Percentiles rank a stretch among this genome's conserved stretches.
Evolutionary conservation across 2,888 invertebrate genomes (phyloP).

Genomic region (Drosophila gaucha): DNA sequence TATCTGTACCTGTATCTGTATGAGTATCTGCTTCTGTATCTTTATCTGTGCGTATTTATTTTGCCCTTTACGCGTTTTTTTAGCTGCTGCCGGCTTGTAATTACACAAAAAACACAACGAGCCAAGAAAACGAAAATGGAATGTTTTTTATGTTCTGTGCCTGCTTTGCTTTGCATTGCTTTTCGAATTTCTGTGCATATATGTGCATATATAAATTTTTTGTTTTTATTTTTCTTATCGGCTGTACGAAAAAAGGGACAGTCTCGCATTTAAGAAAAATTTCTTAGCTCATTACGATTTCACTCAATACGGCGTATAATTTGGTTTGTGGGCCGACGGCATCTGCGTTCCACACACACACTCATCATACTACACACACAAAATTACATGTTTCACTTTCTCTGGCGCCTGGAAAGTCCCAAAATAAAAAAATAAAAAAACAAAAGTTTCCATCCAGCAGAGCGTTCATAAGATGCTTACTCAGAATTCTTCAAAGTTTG

Average conservation of each 20-base stretch:
- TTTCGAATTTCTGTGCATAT: conserved; percentile 27
- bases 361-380: conserved; percentile 8
- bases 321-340: conserved; percentile 70
- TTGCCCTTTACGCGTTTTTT: conserved; percentile 56
- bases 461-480: conserved; percentile 8
- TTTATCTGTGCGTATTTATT: conserved; percentile 75
- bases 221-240: conserved; percentile 56
- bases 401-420: conserved; percentile 63
- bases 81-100: conserved; percentile 60
- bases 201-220: neutral
- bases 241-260: conserved; percentile 53
- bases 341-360: conserved; percentile 19
- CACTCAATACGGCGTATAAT: conserved; percentile 74
- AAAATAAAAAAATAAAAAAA: conserved; percentile 15
- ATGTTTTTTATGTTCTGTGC: conserved; percentile 56
- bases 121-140: conserved; percentile 49
- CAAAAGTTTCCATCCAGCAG: conserved; percentile 2
- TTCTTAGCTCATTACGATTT: conserved; percentile 78
- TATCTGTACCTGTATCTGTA: conserved; percentile 18
- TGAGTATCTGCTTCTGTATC: conserved; percentile 45
- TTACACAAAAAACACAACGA: conserved; percentile 46
- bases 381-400: conserved; percentile 79
- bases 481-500: neutral
- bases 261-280: conserved; percentile 67
- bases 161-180: conserved; percentile 38